These are phyloP conservation scores for Drosophila bunnanda DNA, from an alignment of 2,888 invertebrate species.

Conservation along the genomic window DNA sequence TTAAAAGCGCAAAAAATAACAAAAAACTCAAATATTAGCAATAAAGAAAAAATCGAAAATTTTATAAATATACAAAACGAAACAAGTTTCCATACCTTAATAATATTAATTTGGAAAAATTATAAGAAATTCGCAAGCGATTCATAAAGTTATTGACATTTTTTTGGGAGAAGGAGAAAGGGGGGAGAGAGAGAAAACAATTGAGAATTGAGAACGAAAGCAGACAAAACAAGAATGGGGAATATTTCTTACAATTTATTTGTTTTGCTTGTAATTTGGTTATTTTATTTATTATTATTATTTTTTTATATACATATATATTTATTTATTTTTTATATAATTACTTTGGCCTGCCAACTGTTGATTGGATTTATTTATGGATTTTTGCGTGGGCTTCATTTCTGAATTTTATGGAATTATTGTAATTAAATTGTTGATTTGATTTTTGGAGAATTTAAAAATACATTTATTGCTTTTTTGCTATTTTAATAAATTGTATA, in stretches of 20 bases:
- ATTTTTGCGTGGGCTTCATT: background rate
- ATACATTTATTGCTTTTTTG: background rate
- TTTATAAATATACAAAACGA: constrained; percentile 48
- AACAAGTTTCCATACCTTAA: constrained; percentile 60
- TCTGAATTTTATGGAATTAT: background rate
- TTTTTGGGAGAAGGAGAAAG: constrained; percentile 18
- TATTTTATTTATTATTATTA: too few species aligned
- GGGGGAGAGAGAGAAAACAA: constrained; percentile 1
- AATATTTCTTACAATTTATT: constrained; percentile 16
- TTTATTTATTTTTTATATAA: background rate
- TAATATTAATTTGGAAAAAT: constrained; percentile 43
- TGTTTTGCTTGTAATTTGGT: background rate
- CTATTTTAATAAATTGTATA: background rate
- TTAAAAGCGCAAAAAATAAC: constrained; percentile 25
- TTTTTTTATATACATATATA: background rate
- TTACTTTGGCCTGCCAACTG: constrained; percentile 10
- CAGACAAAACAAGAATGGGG: background rate
- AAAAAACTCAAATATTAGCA: background rate
- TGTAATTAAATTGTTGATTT: background rate
- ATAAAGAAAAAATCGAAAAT: constrained; percentile 20
- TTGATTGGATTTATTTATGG: constrained; percentile 18
- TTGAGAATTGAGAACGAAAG: constrained; percentile 11
- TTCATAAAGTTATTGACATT: constrained; percentile 78
- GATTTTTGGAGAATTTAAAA: background rate
- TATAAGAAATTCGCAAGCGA: constrained; percentile 55